Base-by-base conservation (phyloP, 1,140 invertebrate species). In the Atta colombica region DNA sequence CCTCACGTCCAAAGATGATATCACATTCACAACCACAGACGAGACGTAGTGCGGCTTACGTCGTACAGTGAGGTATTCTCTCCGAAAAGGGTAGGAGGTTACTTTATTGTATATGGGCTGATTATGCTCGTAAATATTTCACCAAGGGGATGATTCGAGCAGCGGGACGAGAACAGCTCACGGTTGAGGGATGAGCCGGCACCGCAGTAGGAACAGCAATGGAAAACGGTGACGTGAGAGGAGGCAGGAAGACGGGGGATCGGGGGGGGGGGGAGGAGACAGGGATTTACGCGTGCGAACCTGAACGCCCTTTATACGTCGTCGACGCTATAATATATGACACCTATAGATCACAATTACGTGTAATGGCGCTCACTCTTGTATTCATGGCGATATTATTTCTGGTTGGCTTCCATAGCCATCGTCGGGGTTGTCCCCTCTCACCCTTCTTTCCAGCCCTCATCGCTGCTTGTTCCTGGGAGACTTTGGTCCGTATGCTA, bases 261-360 rank as follows among this genome's bases (percentile, higher is more conserved):
- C 74, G 69, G 65, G 78, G 86, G 86, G 77, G 2, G 31, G 5
- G 31, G 31, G 6, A 6, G 5, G 31, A 6, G 89, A 91, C 86
- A 88, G 80, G 93, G 93, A 94, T 94, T 94, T 94, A 93, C 91
- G 92, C 91, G 89, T 90, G 91, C 91, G 90, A 87, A 89, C 77
- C 89, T 89, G 89, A 92, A 92, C 92, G 93, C 93, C 91, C 93
- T 94, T 94, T 93, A 92, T 93, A 93, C 90, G 93, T 93, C 94
- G 91, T 91, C 90, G 90, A 91, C 90, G 87, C 82, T 86, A 90
- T 94, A 92, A 92, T 93, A 93, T 94, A 94, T 93, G 92, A 91
- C 91, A 87, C 92, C 93, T 92, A 94, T 94, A 94, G 94, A 94
- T 94, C 94, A 94, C 93, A 94, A 94, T 94, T 94, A 94, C 92